Base-by-base conservation (phyloP, 2,113 vertebrate species). In the Delphinapterus leucas region DNA sequence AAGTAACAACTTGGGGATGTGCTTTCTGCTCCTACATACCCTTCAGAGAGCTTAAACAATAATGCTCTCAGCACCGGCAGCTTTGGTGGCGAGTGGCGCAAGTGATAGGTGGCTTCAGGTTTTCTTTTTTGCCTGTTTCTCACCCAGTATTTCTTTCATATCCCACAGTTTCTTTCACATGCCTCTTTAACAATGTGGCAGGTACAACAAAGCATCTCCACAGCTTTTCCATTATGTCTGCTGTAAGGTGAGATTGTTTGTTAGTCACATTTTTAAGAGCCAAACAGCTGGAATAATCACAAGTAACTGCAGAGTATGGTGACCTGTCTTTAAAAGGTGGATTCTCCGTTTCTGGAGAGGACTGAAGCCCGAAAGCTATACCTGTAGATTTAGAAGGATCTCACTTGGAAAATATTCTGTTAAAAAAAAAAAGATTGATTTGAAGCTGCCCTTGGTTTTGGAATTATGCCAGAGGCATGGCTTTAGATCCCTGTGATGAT, bases 1-100 rank as follows among this genome's bases (percentile, higher is more conserved):
- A 83, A 96, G 83, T 76, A 97, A 98, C 98, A 98, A 98, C 97
- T 97, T 97, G 92, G 96, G 63, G 94, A 98, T 98, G 97, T 96
- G 97, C 53, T 98, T 98, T 98, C 96, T 95, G 97, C 98, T 97
- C 96, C 97, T 93, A 93, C 94, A 97, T 97, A 97, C 71, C 63
- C 71, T 96, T 96, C 80, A 58, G 92, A 95, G 93, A 98, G 90
- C 95, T 98, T 95, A 96, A 97, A 96, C 96, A 98, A 97, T 86
- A 95, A 98, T 81, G 89, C 67, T 36, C 21, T 97, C 96, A 96
- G 95, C 94, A 97, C 89, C 95, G 92, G 93, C 96, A 82, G 97
- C 89, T 93, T 84, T 71, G 79, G 96, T 41, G 44, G 81, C 11
- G n/a, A 96, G 88, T 41, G 47, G 94, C 26, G 18, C 88, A 80